phyloP scores from a whole-genome alignment of 2,888 invertebrate species.

The Noctuana brunneofusca region DNA sequence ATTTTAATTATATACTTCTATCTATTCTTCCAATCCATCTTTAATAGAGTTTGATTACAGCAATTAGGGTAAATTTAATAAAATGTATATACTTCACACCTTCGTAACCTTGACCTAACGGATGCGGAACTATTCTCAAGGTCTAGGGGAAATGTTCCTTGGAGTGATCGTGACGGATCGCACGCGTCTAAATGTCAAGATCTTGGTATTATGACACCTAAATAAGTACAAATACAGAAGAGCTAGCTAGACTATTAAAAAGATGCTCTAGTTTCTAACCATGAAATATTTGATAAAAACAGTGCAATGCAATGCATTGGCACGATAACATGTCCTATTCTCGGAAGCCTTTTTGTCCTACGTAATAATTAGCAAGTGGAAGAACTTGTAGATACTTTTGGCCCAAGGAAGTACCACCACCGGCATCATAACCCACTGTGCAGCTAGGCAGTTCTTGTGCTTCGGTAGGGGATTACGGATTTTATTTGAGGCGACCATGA shows the following conservation, averaged over 20 bases:
- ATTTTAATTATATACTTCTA: too few species aligned
- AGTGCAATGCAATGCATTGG: too few species aligned
- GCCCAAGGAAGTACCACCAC: too few species aligned
- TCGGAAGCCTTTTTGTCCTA: too few species aligned
- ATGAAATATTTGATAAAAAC: not conserved
- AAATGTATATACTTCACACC: not conserved
- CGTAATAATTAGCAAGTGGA: too few species aligned
- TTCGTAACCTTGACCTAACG: slow-evolving; percentile 55
- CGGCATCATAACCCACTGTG: too few species aligned
- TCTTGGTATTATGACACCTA: slow-evolving; percentile 48
- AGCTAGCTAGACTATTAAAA: not conserved
- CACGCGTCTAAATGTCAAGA: slow-evolving; percentile 68
- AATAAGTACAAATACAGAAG: slow-evolving; percentile 40
- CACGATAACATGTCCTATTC: too few species aligned
- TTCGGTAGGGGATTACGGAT: too few species aligned
- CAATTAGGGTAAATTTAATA: slow-evolving; percentile 9
- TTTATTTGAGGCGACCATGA: too few species aligned
- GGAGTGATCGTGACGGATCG: slow-evolving; percentile 51
- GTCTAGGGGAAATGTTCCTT: slow-evolving; percentile 61
- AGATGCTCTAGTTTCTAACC: not conserved
- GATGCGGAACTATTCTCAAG: slow-evolving; percentile 64
- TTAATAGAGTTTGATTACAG: slow-evolving; percentile 6
- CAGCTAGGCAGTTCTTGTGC: too few species aligned
- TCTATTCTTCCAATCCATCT: not conserved
- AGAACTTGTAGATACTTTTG: too few species aligned